These are phyloP conservation scores for Salpingus planirostris DNA, from an alignment of 2,888 invertebrate genomes.

Conservation along the genomic window DNA sequence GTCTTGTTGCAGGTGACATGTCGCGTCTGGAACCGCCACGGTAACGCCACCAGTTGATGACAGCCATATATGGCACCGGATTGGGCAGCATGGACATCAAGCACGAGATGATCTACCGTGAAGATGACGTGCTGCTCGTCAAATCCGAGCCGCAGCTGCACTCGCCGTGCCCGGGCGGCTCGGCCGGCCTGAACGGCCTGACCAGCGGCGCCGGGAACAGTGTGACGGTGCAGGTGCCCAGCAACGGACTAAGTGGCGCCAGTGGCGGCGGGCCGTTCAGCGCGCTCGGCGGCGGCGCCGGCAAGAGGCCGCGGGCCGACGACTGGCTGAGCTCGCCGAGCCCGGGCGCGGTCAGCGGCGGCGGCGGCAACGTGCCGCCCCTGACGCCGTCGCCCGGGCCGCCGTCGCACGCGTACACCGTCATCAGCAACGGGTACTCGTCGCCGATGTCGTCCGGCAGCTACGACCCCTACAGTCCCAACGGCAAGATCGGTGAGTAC, in stretches of 20 bases:
- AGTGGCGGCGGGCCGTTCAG: slow-evolving; percentile 23
- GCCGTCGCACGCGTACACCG: slow-evolving; percentile 43
- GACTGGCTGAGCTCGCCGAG: slow-evolving; percentile 59
- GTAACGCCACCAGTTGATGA: slow-evolving; percentile 29
- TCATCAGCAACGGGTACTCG: slow-evolving; percentile 68
- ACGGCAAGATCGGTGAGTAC: slow-evolving; percentile 77
- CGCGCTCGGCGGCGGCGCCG: slow-evolving; percentile 21
- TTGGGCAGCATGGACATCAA: slow-evolving; percentile 50
- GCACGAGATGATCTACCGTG: slow-evolving; percentile 55
- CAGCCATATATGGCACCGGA: slow-evolving; percentile 27
- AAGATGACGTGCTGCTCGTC: slow-evolving; percentile 42
- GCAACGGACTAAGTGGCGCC: slow-evolving; percentile 25
- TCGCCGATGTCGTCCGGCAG: slow-evolving; percentile 81
- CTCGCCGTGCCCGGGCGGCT: slow-evolving; percentile 37
- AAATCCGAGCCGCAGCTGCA: slow-evolving; percentile 43
- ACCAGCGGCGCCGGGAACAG: slow-evolving; percentile 35
- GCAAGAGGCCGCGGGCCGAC: slow-evolving; percentile 49
- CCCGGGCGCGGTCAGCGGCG: slow-evolving; percentile 49
- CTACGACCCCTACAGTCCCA: slow-evolving; percentile 85
- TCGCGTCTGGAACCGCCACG: slow-evolving; percentile 32
- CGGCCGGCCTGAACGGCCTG: slow-evolving; percentile 42
- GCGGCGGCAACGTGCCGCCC: slow-evolving; percentile 43
- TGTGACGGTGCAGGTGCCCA: slow-evolving; percentile 30
- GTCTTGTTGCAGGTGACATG: slow-evolving; percentile 23
- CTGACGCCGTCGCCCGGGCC: slow-evolving; percentile 61